These are phyloP conservation scores for Eueremaeus valkanovi DNA, from an alignment of 2,888 invertebrate genomes.

Conservation along the genomic window DNA sequence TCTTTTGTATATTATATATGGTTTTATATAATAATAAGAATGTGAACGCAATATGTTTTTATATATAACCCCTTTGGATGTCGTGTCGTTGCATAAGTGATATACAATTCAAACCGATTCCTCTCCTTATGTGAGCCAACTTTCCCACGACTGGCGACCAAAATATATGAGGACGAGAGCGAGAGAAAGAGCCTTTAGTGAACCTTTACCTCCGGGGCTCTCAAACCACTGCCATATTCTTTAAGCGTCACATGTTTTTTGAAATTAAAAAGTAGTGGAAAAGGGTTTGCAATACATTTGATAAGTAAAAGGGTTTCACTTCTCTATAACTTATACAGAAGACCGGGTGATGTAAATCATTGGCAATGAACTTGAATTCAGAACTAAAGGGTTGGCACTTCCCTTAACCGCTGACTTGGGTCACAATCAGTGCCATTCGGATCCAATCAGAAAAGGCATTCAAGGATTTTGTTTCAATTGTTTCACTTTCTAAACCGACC, in stretches of 20 bases:
- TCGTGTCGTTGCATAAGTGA: background rate
- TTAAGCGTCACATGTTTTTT: conserved; percentile 10
- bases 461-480: background rate
- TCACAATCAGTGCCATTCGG: too few relatives aligned
- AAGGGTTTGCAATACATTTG: background rate
- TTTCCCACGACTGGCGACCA: conserved; percentile 28
- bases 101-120: background rate
- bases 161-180: conserved; percentile 10
- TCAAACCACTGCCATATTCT: conserved; percentile 9
- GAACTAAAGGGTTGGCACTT: background rate
- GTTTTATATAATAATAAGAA: too few relatives aligned
- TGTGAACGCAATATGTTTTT: too few relatives aligned
- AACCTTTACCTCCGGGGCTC: conserved; percentile 7
- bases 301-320: background rate
- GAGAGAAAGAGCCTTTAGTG: conserved; percentile 8
- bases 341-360: too few relatives aligned
- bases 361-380: conserved; percentile 29
- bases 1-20: too few relatives aligned
- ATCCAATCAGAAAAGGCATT: too few relatives aligned
- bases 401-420: too few relatives aligned
- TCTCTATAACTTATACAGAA: too few relatives aligned
- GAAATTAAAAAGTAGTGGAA: background rate
- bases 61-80: conserved; percentile 24
- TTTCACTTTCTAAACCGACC: background rate
- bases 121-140: background rate